Base-by-base conservation (phyloP, 2,888 invertebrate species). In the Graphium colonna region DNA sequence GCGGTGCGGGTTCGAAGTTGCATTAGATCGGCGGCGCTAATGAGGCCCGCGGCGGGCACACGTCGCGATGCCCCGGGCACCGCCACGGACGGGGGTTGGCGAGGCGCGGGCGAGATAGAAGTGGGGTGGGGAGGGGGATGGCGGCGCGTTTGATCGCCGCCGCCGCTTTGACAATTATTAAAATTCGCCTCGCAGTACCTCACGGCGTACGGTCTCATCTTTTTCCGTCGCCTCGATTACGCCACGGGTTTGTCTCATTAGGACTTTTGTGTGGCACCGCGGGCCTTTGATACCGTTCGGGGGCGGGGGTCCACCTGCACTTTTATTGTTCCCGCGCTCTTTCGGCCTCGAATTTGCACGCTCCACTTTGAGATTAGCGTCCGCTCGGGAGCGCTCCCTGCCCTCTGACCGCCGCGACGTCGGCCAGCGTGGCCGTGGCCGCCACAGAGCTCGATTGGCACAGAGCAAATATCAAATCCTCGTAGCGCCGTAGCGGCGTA, bases 131-230 rank as follows among this genome's bases (percentile, higher is more conserved):
- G 60, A 52, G 66, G 59, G 49, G 62, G 55, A 58, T 49, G 57
- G 48, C 42, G 39, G 52, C 55, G 79, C 86, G 85, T 90, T 90
- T 90, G 89, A 89, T 89, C 87, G 88, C 74, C 77, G 84, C 90
- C 89, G 89, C 84, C 88, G 90, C 90, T 90, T 90, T 90, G 90
- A 90, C 90, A 90, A 90, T 90, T 90, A 90, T 90, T 90, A 90
- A 90, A 90, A 90, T 90, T 89, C 85, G 90, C 88, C 88, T 83
- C 86, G 87, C n/a, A n/a, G n/a, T 86, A 86, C 85, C 86, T 36
- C 36, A 36, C 36, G 36, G 21, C 3, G 77, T n/a, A n/a, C n/a
- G 79, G 86, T 81, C 84, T 88, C 88, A 88, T 88, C 88, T 88
- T 86, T 89, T 88, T 84, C 89, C 68, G 68, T 87, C 87, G 87